Percentiles rank a stretch among this genome's conserved stretches.
phyloP scores from a whole-genome alignment of 2,888 invertebrate species.

The Lottia gigantea region DNA sequence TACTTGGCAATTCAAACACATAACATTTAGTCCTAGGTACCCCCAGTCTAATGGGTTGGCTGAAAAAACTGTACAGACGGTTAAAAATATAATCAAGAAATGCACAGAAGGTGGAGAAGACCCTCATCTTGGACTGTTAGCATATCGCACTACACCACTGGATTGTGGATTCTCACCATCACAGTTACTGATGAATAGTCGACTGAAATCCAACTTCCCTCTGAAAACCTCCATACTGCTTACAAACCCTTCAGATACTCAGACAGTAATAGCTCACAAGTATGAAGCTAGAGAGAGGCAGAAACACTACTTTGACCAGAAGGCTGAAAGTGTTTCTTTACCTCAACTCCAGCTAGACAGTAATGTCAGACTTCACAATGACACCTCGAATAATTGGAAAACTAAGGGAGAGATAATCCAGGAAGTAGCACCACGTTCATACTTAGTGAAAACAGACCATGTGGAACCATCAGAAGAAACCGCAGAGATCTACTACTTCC shows the following conservation, averaged over 20 bases:
- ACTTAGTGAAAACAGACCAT: no score
- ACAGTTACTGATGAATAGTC: conserved; percentile 26
- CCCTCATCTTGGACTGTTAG: conserved; percentile 21
- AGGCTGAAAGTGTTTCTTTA: conserved; percentile 24
- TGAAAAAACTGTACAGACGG: conserved; percentile 26
- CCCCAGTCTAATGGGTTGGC: conserved; percentile 27
- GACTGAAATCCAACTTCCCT: conserved; percentile 16
- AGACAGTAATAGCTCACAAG: conserved; percentile 12
- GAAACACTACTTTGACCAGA: conserved; percentile 28
- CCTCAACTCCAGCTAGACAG: conserved; percentile 19
- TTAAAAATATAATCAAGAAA: conserved; percentile 29
- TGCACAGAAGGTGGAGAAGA: conserved; percentile 12
- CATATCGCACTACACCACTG: conserved; percentile 27
- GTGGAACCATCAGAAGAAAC: no score
- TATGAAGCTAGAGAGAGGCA: conserved; percentile 28
- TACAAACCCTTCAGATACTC: conserved; percentile 3
- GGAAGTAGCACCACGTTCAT: conserved; percentile 5
- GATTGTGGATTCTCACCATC: conserved; percentile 24
- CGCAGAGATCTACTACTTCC: no score
- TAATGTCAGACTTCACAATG: conserved; percentile 21
- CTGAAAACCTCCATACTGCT: background rate
- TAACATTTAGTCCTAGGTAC: conserved; percentile 21
- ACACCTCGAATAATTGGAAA: conserved; percentile 9
- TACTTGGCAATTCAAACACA: conserved; percentile 20
- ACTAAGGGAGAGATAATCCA: no score